A percentile compares a stretch with the other conserved stretches of the same genome.
These are phyloP conservation scores for Sycophila texana DNA, from an alignment of 2,888 invertebrate genomes.

Conservation along the genomic window DNA sequence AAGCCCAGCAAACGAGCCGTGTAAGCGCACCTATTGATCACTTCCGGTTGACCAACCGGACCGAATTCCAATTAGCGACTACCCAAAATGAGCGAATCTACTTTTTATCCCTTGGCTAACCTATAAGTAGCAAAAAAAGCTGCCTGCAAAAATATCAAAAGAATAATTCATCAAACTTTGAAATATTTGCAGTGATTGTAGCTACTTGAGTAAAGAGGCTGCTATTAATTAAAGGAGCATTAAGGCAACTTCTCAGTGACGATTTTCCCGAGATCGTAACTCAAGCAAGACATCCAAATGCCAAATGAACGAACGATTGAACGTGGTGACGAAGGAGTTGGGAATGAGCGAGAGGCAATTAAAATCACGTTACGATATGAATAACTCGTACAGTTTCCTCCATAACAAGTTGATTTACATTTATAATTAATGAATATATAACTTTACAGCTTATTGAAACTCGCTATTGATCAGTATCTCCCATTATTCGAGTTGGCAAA, in stretches of 20 bases:
- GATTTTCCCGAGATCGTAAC: constrained; percentile 40
- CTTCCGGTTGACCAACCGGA: constrained; percentile 36
- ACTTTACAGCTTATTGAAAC: no score
- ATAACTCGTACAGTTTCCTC: not conserved
- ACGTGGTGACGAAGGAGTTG: constrained; percentile 29
- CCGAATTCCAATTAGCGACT: constrained; percentile 47
- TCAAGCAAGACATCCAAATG: constrained; percentile 36
- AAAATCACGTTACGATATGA: constrained; percentile 40
- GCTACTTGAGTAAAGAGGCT: constrained; percentile 35
- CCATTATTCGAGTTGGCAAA: no score
- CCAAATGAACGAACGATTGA: constrained; percentile 47
- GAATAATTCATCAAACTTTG: no score
- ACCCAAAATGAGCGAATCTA: constrained; percentile 22
- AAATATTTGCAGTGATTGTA: constrained; percentile 32
- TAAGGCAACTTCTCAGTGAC: constrained; percentile 42
- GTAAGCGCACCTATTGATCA: constrained; percentile 50
- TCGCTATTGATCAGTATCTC: no score
- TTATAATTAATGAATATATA: no score
- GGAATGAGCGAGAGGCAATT: constrained; percentile 33
- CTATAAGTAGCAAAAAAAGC: no score
- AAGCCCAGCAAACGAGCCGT: constrained; percentile 49
- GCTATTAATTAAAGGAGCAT: constrained; percentile 50
- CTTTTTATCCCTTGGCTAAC: constrained; percentile 1
- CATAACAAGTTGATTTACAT: constrained; percentile 32
- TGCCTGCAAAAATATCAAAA: no score